Evolutionary conservation across 2,888 invertebrate species (phyloP).

Genomic region (Furcula furcula): DNA sequence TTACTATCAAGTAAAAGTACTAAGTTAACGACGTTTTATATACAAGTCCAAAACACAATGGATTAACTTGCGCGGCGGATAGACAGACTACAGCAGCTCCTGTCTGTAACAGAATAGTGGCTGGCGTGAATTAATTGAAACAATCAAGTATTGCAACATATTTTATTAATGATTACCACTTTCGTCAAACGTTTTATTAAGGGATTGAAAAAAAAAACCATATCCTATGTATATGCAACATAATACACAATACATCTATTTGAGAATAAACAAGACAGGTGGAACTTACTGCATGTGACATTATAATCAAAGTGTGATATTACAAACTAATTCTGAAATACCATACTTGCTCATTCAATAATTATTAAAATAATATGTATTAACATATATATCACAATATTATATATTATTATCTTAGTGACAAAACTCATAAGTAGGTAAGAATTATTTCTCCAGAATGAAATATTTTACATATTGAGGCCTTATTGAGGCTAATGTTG

Average conservation of each 20-base stretch:
- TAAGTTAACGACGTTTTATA: too few species aligned
- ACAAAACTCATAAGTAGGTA: conserved; percentile 18
- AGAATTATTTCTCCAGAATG: conserved; percentile 6
- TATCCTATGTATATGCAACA: too few species aligned
- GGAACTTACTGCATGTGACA: conserved; percentile 30
- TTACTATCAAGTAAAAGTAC: too few species aligned
- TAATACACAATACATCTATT: conserved; percentile 45
- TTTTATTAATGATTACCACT: conserved; percentile 66
- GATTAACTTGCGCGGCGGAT: too few species aligned
- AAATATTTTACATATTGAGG: too few species aligned
- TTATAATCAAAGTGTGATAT: conserved; percentile 18
- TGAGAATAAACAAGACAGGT: conserved; percentile 44
- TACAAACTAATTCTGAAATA: conserved; percentile 25
- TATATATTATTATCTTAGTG: conserved; percentile 30
- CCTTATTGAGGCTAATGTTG: neutral
- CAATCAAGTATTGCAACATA: conserved; percentile 55
- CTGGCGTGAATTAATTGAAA: neutral
- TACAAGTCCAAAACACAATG: too few species aligned
- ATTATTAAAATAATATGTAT: neutral
- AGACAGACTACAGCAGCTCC: too few species aligned
- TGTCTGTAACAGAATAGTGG: too few species aligned
- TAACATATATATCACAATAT: conserved; percentile 11
- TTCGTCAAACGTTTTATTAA: conserved; percentile 55
- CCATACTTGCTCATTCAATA: conserved; percentile 18
- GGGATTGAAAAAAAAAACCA: conserved; percentile 59